Conservation (phyloP, 2,888 invertebrate species). For the Litoditis marina region DNA sequence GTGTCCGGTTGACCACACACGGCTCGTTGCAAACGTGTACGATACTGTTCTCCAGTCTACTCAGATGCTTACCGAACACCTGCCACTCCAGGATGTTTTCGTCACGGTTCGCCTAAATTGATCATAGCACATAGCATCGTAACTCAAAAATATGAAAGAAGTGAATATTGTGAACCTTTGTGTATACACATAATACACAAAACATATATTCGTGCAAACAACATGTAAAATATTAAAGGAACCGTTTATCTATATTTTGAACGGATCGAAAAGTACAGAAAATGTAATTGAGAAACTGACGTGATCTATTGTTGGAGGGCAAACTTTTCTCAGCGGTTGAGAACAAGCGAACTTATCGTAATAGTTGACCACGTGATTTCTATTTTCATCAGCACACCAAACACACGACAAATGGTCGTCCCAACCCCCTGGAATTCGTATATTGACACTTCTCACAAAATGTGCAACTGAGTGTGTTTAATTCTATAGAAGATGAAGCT, state of each 20-base stretch:
- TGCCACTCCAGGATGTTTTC: conserved; percentile 15
- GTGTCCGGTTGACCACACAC: conserved; percentile 4
- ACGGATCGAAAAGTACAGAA: neutral
- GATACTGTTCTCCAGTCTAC: conserved; percentile 3
- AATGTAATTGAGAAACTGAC: conserved; percentile 12
- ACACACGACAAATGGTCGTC: conserved; percentile 44
- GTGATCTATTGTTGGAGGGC: conserved; percentile 30
- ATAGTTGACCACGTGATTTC: conserved; percentile 21
- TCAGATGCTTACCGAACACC: conserved; percentile 10
- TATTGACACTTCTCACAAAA: too few relatives aligned
- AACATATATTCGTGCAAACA: too few relatives aligned
- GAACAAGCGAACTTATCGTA: conserved; percentile 23
- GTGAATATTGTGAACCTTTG: too few relatives aligned
- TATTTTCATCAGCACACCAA: conserved; percentile 39
- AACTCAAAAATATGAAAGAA: too few relatives aligned
- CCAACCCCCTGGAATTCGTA: conserved; percentile 26
- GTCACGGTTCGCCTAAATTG: conserved; percentile 17
- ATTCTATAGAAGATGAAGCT: too few relatives aligned
- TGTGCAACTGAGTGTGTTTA: too few relatives aligned
- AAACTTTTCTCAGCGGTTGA: conserved; percentile 23
- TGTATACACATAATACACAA: too few relatives aligned
- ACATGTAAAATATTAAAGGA: too few relatives aligned
- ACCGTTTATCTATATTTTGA: too few relatives aligned
- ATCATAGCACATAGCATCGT: too few relatives aligned
- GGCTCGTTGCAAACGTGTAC: conserved; percentile 9